Conservation (phyloP, 1,140 invertebrate species). For the Caerostris darwini region DNA sequence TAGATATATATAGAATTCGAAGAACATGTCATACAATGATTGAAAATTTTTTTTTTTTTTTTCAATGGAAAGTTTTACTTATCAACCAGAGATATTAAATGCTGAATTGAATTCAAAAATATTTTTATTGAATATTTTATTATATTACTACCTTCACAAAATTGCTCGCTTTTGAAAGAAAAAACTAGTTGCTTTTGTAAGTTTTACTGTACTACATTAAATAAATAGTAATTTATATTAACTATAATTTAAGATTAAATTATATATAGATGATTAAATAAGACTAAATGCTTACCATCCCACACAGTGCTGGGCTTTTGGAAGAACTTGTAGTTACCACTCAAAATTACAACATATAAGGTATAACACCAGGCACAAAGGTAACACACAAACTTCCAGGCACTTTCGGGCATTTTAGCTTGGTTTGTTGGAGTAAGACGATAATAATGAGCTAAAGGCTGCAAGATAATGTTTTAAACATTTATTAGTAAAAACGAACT, state of each 20-base stretch:
- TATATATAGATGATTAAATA: background rate
- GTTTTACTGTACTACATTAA: background rate
- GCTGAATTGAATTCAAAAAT: too few relatives aligned
- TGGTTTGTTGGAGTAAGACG: slow-evolving; percentile 74
- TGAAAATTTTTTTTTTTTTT: too few relatives aligned
- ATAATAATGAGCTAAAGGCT: slow-evolving; percentile 77
- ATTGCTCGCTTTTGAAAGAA: too few relatives aligned
- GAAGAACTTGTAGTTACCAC: slow-evolving; percentile 80
- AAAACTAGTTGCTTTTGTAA: too few relatives aligned
- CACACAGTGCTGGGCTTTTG: slow-evolving; percentile 80
- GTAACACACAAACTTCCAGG: slow-evolving; percentile 82
- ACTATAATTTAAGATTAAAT: background rate
- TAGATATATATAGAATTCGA: too few relatives aligned
- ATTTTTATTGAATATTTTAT: too few relatives aligned
- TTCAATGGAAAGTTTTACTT: too few relatives aligned
- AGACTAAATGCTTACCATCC: slow-evolving; percentile 79
- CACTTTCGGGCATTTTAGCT: slow-evolving; percentile 81
- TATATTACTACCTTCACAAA: too few relatives aligned
- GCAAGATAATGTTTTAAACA: background rate
- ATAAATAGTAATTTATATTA: background rate
- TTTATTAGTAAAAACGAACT: background rate
- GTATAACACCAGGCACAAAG: slow-evolving; percentile 80
- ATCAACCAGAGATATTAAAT: too few relatives aligned
- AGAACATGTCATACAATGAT: too few relatives aligned
- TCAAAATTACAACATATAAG: slow-evolving; percentile 80